Base-by-base conservation (phyloP, 2,797 vertebrate genomes). In the Aldrovandia affinis region DNA sequence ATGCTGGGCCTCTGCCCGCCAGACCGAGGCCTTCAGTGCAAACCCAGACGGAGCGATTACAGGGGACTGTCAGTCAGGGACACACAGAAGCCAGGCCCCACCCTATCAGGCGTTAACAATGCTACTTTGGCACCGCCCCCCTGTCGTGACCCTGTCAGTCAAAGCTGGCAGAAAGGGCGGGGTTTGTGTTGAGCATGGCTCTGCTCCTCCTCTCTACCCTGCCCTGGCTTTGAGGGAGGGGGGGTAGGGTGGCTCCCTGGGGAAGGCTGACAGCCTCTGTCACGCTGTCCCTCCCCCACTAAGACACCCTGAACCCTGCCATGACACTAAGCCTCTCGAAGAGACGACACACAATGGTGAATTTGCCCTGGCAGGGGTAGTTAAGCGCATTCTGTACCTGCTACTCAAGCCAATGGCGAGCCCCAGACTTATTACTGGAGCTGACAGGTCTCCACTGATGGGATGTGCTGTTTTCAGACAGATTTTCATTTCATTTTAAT, bases 321-420 rank as follows among this genome's bases (percentile, higher is more conserved):
- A 89, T 95, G 93, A 94, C 94, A 95, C 92, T 94, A 94, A 94
- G 92, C 94, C 91, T 90, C 89, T 90, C 90, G 90, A 91, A 89
- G 83, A 83, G 91, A 85, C 89, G 91, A 87, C 90, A 92, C 91
- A 92, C 93, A 88, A 81, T 63, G 10, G 90, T 95, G 95, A 95
- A 92, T 73, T 81, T 92, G 92, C 93, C 1, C 89, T 95, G 94
- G 93, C 94, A 95, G 94, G 95, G 95, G 94, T 93, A 92, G 92
- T 92, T 94, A 94, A 96, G 94, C 93, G 86, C 92, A 86, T 50
- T 65, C 75, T 80, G 73, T n/a, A 83, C 83, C 81, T 85, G 83
- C 77, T 86, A 84, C 54, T 68, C 78, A 61, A 85, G 61, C 75
- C 65, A 55, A 75, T 61, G 83, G 84, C 42, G 82, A 81, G 61